A percentile compares a stretch with the other conserved stretches of the same genome.
Evolutionary conservation across 37 sponge, comb jelly and placozoan species (phyloP).

Genomic region (Hormiphora californensis): DNA sequence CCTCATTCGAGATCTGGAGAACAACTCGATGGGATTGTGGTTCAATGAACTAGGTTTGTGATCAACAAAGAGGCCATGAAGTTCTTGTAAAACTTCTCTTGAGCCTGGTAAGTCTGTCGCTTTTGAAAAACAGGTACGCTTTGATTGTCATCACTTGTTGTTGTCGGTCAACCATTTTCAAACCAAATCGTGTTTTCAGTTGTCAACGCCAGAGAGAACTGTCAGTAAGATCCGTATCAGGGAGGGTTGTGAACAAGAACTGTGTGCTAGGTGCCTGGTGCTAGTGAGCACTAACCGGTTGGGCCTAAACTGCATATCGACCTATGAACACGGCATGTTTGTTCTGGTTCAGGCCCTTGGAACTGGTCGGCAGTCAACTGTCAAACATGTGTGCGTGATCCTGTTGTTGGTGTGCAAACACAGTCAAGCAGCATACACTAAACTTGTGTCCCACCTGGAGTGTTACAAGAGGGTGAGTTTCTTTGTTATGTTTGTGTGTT

Average conservation of each 20-base stretch:
- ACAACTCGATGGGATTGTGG: constrained; percentile 43
- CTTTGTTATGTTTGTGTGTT: neutral
- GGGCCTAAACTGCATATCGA: constrained; percentile 24
- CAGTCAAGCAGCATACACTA: neutral
- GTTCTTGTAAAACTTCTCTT: constrained; percentile 32
- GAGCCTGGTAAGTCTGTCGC: constrained; percentile 8
- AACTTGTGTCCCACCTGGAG: constrained; percentile 29
- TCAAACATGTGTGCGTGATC: constrained; percentile 12
- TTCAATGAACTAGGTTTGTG: constrained; percentile 50
- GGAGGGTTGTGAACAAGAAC: constrained; percentile 28
- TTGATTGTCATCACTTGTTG: neutral
- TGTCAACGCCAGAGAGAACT: constrained; percentile 9
- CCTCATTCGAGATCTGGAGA: constrained; percentile 27
- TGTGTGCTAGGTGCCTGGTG: constrained; percentile 40
- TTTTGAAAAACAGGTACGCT: neutral
- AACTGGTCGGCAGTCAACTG: neutral
- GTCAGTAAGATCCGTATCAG: neutral
- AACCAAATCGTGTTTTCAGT: too few species aligned
- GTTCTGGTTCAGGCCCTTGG: neutral
- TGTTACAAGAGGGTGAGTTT: constrained; percentile 16
- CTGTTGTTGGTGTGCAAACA: constrained; percentile 11
- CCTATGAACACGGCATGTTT: constrained; percentile 30
- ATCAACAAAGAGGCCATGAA: constrained; percentile 39
- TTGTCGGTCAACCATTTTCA: too few species aligned
- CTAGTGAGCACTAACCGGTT: constrained; percentile 31